These are phyloP conservation scores for Macrocentrus cingulum DNA, from an alignment of 1,140 invertebrate genomes.

Conservation along the genomic window DNA sequence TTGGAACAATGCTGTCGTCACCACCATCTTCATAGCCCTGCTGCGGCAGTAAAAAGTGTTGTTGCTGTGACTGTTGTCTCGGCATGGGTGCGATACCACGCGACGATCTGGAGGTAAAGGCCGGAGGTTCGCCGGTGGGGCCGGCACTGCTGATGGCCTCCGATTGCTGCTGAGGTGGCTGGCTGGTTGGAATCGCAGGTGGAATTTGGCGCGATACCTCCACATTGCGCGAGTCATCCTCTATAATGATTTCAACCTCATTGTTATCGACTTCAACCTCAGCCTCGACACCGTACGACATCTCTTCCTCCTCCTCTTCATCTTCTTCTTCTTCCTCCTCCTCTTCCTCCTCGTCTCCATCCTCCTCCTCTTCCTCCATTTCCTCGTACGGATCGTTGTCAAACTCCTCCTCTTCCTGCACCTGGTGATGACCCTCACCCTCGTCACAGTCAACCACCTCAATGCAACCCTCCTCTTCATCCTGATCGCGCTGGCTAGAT, in stretches of 20 bases:
- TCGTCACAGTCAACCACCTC: slow-evolving; percentile 69
- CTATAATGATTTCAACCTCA: slow-evolving; percentile 67
- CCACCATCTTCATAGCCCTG: slow-evolving; percentile 69
- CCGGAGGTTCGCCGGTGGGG: slow-evolving; percentile 56
- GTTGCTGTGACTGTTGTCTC: slow-evolving; percentile 54
- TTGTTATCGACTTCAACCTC: slow-evolving; percentile 63
- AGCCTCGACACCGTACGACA: slow-evolving; percentile 57
- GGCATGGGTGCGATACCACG: slow-evolving; percentile 53
- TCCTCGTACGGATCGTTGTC: slow-evolving; percentile 62
- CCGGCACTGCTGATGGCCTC: slow-evolving; percentile 64
- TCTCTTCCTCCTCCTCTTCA: slow-evolving; percentile 61
- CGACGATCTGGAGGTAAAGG: slow-evolving; percentile 50
- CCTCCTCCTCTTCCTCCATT: slow-evolving; percentile 63
- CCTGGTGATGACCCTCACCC: slow-evolving; percentile 60
- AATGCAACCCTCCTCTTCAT: slow-evolving; percentile 77
- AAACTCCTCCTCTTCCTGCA: slow-evolving; percentile 63
- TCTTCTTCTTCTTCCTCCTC: slow-evolving; percentile 61
- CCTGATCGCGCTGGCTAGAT: slow-evolving; percentile 78
- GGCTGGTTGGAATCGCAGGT: slow-evolving; percentile 39
- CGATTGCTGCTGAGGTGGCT: slow-evolving; percentile 53
- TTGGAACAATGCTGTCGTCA: slow-evolving; percentile 88
- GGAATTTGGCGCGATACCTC: slow-evolving; percentile 63
- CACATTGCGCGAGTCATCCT: slow-evolving; percentile 61
- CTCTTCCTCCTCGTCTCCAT: slow-evolving; percentile 61
- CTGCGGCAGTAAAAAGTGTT: slow-evolving; percentile 54